Base-by-base conservation (phyloP, 1,140 invertebrate genomes). In the Apis mellifera region DNA sequence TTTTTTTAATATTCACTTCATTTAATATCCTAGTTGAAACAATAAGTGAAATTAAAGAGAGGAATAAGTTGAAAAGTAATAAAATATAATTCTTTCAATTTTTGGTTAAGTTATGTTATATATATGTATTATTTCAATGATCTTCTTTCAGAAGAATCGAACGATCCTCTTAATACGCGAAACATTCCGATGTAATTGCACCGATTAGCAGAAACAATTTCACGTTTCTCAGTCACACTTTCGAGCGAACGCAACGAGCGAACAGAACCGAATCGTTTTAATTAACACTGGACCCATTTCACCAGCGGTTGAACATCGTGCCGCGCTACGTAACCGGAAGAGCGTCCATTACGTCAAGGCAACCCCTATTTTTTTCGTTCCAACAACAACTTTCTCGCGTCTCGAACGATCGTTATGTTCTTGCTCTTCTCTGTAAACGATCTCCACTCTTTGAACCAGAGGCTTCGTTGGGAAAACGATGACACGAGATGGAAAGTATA, bases 401-500 rank as follows among this genome's bases (percentile, higher is more conserved):
- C 32, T 42, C 5, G 0, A 42, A 42, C 32, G 32, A 42, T 42
- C 32, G 32, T 42, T 42, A 42, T 42, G 32, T 64, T 48, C 21
- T n/a, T 60, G 0, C 12, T 66, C 7, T 17, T 15, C 23, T 64
- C 21, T 4, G 0, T 59, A n/a, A 64, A 54, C 48, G 65, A 60
- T 54, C 54, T 15, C 13, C 57, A 23, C 59, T n/a, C 62, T 73
- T 79, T 60, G 57, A 75, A 82, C 72, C 71, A 64, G 15, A 64
- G 15, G 19, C 54, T 55, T 70, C 21, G 64, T 19, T 60, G 26
- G 26, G 52, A 32, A 55, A 74, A 74, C 8, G 48, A 60, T 52
- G 73, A 62, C 73, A 21, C 55, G 52, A 26, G 85, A 76, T 86
- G 74, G 86, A 87, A 87, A 87, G 76, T 79, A 82, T 55, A 50